These are phyloP conservation scores for Plebejus argus DNA, from an alignment of 2,888 invertebrate species.

Conservation along the genomic window DNA sequence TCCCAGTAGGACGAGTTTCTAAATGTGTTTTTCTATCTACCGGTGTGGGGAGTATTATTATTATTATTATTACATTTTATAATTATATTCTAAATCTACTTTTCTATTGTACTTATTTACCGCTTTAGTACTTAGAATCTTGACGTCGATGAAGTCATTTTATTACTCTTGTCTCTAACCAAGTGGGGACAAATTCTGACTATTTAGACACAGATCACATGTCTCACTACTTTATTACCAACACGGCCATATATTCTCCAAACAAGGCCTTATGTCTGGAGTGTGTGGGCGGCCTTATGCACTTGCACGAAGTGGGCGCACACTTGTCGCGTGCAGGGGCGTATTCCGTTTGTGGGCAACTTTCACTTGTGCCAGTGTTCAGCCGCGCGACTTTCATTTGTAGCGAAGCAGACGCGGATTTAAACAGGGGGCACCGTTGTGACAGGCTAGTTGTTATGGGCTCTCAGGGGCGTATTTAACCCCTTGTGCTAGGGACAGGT, in stretches of 20 bases:
- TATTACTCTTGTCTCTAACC: background rate
- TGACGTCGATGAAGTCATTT: background rate
- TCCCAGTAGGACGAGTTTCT: too few species aligned
- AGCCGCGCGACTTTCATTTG: background rate
- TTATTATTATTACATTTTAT: too few species aligned
- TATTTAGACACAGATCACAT: slow-evolving; percentile 16
- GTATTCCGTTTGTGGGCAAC: slow-evolving; percentile 15
- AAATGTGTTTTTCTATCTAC: too few species aligned
- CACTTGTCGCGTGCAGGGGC: slow-evolving; percentile 13
- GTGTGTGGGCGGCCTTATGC: slow-evolving; percentile 19
- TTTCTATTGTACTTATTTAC: too few species aligned
- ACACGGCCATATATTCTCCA: background rate
- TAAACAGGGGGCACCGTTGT: background rate
- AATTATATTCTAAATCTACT: too few species aligned
- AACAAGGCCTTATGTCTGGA: slow-evolving; percentile 10
- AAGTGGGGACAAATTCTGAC: background rate
- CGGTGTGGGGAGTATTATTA: too few species aligned
- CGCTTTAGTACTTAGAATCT: background rate
- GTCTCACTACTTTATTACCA: background rate
- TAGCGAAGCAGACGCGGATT: background rate
- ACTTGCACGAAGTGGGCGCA: slow-evolving; percentile 6
- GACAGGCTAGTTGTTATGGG: background rate
- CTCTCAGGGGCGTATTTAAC: slow-evolving; percentile 7
- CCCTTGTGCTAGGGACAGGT: slow-evolving; percentile 43
- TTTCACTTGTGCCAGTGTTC: background rate